Evolutionary conservation across 2,113 vertebrate species (phyloP).

Genomic region (Serinus canaria): DNA sequence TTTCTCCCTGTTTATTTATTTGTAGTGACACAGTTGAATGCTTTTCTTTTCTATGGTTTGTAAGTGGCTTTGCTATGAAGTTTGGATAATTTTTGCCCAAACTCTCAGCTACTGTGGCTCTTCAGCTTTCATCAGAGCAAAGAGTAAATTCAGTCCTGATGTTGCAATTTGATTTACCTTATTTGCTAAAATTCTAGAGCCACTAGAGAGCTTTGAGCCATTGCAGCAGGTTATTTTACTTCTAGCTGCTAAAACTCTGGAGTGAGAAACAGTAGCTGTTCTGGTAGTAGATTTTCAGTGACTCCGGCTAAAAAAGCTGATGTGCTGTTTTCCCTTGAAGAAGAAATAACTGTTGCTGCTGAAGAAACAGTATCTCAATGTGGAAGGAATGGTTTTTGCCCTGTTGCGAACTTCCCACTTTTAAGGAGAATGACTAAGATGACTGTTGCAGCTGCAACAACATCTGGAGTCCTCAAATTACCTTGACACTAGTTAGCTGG

Average conservation of each 20-base stretch:
- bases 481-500: constrained; percentile 19
- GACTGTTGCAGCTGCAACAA: constrained; percentile 57
- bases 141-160: not conserved
- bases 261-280: constrained; percentile 24
- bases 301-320: not conserved
- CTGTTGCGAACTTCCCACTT: constrained; percentile 17
- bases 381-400: not conserved
- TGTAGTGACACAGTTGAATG: not conserved
- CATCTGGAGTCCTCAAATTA: constrained; percentile 60
- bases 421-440: constrained; percentile 19
- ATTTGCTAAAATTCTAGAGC: not conserved
- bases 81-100: not conserved
- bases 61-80: not conserved
- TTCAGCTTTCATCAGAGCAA: not conserved
- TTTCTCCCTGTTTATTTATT: not conserved
- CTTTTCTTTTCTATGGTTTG: not conserved
- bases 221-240: constrained; percentile 9
- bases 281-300: not conserved
- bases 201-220: not conserved
- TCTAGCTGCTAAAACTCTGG: not conserved
- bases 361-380: constrained; percentile 7
- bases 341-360: not conserved
- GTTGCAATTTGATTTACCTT: not conserved
- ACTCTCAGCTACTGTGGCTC: not conserved
- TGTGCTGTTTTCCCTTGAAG: constrained; percentile 6